These are phyloP conservation scores for Triplophysa dalaica DNA, from an alignment of 2,113 vertebrate genomes.

Conservation along the genomic window DNA sequence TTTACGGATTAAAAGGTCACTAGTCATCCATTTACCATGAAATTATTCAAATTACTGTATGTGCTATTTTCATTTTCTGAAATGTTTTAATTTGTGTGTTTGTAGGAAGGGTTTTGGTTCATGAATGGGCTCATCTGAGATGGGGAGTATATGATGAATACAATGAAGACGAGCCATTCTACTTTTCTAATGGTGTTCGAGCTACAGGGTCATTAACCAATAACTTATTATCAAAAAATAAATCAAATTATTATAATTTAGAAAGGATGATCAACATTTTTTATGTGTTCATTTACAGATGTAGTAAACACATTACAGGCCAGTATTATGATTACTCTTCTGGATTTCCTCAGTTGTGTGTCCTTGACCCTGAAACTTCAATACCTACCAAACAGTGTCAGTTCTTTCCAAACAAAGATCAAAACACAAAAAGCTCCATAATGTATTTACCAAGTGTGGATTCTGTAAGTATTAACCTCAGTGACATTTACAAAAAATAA, in stretches of 20 bases:
- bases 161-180: slow-evolving; percentile 64
- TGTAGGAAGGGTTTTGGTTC: slow-evolving; percentile 59
- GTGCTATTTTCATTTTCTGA: background rate
- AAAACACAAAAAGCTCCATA: slow-evolving; percentile 38
- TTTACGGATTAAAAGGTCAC: slow-evolving; percentile 67
- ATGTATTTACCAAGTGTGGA: slow-evolving; percentile 45
- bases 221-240: background rate
- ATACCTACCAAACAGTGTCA: background rate
- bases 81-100: slow-evolving; percentile 4
- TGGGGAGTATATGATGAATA: slow-evolving; percentile 69
- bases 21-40: background rate
- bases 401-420: slow-evolving; percentile 42
- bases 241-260: background rate
- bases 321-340: background rate
- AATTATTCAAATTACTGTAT: background rate
- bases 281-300: slow-evolving; percentile 8
- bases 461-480: slow-evolving; percentile 34
- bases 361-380: background rate
- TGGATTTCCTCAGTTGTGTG: background rate
- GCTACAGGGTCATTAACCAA: slow-evolving; percentile 64
- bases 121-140: no score
- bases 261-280: background rate
- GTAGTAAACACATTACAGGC: slow-evolving; percentile 1
- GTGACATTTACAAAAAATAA: no score
- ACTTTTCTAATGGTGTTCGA: slow-evolving; percentile 56